Evolutionary conservation across 92 coral and sea anemone genomes (phyloP).

Genomic region (Phymanthus crucifer): DNA sequence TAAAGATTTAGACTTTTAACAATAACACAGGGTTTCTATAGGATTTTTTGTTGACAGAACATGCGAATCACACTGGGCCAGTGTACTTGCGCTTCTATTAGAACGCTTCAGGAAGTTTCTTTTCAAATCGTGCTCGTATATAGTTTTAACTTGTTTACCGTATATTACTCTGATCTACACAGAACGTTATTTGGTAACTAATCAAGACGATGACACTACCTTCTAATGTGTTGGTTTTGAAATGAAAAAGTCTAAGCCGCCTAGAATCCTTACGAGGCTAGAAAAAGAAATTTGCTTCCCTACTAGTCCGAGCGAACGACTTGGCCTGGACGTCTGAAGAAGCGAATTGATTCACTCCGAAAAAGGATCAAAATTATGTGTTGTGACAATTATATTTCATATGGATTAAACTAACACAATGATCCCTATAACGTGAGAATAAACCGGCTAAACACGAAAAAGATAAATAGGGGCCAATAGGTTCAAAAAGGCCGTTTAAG

Average conservation of each 20-base stretch:
- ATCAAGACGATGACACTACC: constrained; percentile 8
- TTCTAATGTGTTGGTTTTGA: neutral
- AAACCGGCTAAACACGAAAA: constrained; percentile 53
- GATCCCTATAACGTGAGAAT: constrained; percentile 46
- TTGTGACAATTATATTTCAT: constrained; percentile 49
- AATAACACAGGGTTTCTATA: neutral
- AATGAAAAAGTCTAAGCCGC: neutral
- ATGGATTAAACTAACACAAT: constrained; percentile 54
- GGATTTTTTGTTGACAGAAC: neutral
- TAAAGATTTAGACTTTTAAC: neutral
- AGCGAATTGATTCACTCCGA: constrained; percentile 29
- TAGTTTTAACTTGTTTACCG: constrained; percentile 12
- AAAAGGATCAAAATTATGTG: constrained; percentile 40
- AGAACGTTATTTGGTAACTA: constrained; percentile 8
- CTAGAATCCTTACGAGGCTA: constrained; percentile 10
- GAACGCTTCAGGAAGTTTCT: constrained; percentile 13
- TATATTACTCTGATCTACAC: constrained; percentile 5
- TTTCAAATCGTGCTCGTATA: constrained; percentile 11
- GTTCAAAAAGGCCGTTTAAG: constrained; percentile 52
- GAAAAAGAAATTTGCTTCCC: constrained; percentile 6
- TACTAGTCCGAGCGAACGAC: constrained; percentile 21
- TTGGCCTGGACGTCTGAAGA: constrained; percentile 22
- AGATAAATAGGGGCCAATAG: constrained; percentile 45
- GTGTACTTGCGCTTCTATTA: neutral
- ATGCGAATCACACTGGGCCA: neutral